A percentile compares a stretch with the other conserved stretches of the same genome.
Conservation (phyloP, 35 echinoderm and acorn worm genomes). For the Eucidaris tribuloides region DNA sequence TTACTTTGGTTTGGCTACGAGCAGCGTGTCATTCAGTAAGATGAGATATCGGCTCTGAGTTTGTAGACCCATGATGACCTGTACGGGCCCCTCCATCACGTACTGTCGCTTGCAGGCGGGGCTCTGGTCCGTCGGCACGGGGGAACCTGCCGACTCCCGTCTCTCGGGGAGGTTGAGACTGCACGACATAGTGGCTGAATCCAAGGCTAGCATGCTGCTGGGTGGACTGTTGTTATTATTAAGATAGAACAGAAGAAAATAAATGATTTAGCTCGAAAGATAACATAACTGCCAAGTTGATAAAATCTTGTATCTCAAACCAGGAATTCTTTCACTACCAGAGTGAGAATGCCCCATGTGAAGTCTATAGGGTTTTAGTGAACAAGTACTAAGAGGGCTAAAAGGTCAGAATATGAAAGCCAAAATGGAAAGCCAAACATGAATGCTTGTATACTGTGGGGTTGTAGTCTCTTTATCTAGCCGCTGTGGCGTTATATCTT, state of each 20-base stretch:
- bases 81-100: constrained; percentile 84
- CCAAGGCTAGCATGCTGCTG: constrained; percentile 5
- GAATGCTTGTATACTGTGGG: no score
- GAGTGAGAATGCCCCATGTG: no score
- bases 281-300: no score
- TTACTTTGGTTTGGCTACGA: constrained; percentile 99
- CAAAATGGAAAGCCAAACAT: no score
- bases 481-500: no score
- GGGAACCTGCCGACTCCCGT: not conserved
- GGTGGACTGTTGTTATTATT: constrained; percentile 25
- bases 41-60: constrained; percentile 88
- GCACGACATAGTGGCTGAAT: not conserved
- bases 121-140: not conserved
- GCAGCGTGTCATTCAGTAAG: constrained; percentile 82
- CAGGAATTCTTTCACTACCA: no score
- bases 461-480: no score
- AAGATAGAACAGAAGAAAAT: not conserved
- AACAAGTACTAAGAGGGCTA: no score
- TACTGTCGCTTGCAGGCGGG: constrained; percentile 52
- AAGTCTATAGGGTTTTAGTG: no score
- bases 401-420: no score
- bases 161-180: constrained; percentile 1
- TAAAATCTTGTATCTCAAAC: no score
- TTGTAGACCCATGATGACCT: constrained; percentile 71
- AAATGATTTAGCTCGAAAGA: no score